Conservation (phyloP, 2,797 vertebrate species). For the Eulemur albifrons region DNA sequence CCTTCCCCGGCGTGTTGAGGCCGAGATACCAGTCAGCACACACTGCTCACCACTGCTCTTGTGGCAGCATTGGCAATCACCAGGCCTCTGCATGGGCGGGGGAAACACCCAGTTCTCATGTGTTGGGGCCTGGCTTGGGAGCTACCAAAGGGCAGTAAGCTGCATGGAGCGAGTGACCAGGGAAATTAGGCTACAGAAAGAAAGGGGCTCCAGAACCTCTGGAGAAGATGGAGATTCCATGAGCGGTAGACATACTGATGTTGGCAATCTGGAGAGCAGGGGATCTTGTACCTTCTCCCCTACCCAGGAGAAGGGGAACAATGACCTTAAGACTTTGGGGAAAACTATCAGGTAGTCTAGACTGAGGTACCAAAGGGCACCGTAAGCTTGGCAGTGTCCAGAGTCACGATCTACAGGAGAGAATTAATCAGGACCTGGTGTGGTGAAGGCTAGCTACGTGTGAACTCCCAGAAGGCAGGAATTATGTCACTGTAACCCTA, state of each 20-base stretch:
- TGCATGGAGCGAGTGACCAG: neutral
- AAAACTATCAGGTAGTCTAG: neutral
- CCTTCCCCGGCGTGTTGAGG: slow-evolving; percentile 81
- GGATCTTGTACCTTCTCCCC: neutral
- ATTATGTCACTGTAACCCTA: neutral
- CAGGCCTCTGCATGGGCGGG: slow-evolving; percentile 38
- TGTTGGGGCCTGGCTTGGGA: neutral
- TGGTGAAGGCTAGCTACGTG: neutral
- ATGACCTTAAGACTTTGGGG: neutral
- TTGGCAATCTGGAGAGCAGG: neutral
- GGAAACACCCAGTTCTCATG: slow-evolving; percentile 35
- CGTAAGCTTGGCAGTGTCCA: neutral
- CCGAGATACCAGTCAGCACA: slow-evolving; percentile 81
- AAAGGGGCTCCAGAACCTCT: neutral
- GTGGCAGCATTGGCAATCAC: neutral
- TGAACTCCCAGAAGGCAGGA: neutral
- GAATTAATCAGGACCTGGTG: neutral
- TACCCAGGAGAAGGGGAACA: neutral
- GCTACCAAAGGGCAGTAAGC: neutral
- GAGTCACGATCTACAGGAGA: neutral
- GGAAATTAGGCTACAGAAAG: neutral
- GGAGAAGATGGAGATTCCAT: neutral
- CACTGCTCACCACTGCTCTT: slow-evolving; percentile 71
- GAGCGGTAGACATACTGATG: neutral
- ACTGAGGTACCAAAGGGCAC: neutral